These are phyloP conservation scores for Aldrovandia affinis DNA, from an alignment of 2,797 vertebrate genomes.

Conservation along the genomic window DNA sequence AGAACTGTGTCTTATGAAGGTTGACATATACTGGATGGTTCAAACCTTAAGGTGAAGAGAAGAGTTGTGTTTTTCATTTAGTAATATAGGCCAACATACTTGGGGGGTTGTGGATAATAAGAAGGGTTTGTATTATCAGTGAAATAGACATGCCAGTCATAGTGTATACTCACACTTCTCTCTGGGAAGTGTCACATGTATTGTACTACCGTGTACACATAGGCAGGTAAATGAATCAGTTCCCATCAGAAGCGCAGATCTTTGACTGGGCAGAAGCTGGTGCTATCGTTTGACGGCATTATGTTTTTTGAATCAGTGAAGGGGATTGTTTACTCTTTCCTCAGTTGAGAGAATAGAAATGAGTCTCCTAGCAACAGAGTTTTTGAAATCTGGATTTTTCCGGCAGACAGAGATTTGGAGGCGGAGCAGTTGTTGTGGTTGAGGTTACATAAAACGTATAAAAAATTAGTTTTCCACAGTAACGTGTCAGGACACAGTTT, in stretches of 20 bases:
- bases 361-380: conserved; percentile 33
- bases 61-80: not conserved
- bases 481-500: not conserved
- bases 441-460: conserved; percentile 34
- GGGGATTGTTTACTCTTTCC: conserved; percentile 22
- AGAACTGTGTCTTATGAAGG: not conserved
- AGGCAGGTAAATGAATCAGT: conserved; percentile 5
- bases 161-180: not conserved
- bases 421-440: conserved; percentile 1
- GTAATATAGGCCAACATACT: not conserved
- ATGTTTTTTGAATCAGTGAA: conserved; percentile 19
- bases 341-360: conserved; percentile 14
- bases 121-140: not conserved
- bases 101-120: not conserved
- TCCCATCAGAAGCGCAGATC: not conserved
- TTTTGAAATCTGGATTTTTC: not conserved
- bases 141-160: not conserved
- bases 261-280: not conserved
- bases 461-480: not conserved
- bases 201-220: not conserved
- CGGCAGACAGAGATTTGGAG: conserved; percentile 18
- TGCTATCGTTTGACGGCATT: not conserved
- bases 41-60: not conserved
- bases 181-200: not conserved
- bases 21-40: not conserved